Base-by-base conservation (phyloP, 1,140 invertebrate genomes). In the Drosophila varians region DNA sequence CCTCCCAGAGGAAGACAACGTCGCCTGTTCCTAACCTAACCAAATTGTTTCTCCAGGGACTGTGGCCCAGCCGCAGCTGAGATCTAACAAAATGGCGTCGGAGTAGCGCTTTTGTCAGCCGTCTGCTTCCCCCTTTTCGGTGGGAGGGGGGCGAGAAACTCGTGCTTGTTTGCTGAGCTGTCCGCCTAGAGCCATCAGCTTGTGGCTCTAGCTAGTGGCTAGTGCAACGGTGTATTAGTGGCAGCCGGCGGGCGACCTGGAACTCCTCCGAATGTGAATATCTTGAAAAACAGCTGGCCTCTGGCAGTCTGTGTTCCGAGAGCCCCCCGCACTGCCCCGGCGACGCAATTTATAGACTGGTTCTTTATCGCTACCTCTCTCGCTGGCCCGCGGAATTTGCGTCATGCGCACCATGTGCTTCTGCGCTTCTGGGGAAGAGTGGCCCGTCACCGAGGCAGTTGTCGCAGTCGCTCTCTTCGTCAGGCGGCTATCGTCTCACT, bases 361-460 rank as follows among this genome's bases (percentile, higher is more conserved):
- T 71, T 71, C 68, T 71, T 56, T 57, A 45, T 56, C 23, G 61
- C 47, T 8, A 14, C 14, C 76, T 47, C 53, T 54, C 52, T 56
- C 40, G 58, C 28, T 62, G 26, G 28, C 6, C 21, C 38, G 7
- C 19, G 16, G 65, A 55, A 43, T 56, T 62, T 79, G 56, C 61
- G 83, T 83, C 89, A 90, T 90, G 84, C 83, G 89, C 89, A 90
- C 89, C 88, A 90, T 90, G 89, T 90, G 89, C 89, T 90, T 89
- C 53, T 71, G 34, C 7, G 34, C 34, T 36, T 38, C 49, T 23
- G 19, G 14, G 34, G 40, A 26, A n/a, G 36, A 25, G 28, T 31
- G 28, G 28, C 28, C 25, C 28, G 28, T 7, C 26, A 9, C 28
- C 4, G 21, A 21, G 21, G 31, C 4, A 42, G 9, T 11, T 43